A percentile compares a stretch with the other conserved stretches of the same genome.
Evolutionary conservation across 1,140 invertebrate genomes (phyloP).

Genomic region (Drosophila sucinea): DNA sequence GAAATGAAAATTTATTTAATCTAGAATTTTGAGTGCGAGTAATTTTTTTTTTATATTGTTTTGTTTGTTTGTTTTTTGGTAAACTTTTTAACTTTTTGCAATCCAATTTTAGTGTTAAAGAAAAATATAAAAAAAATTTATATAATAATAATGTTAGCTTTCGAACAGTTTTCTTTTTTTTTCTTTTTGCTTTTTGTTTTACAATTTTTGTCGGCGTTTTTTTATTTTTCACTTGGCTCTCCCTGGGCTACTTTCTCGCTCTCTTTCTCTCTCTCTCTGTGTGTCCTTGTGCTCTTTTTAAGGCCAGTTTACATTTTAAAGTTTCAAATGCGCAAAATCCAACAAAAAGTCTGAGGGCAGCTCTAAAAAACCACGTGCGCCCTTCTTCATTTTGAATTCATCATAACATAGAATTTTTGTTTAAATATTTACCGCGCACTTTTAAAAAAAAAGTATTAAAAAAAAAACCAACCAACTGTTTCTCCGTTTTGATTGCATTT

Average conservation of each 20-base stretch:
- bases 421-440: conserved; percentile 9
- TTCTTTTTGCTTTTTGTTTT: conserved; percentile 42
- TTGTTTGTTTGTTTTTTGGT: conserved; percentile 48
- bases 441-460: background rate
- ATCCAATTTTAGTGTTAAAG: conserved; percentile 18
- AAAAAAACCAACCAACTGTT: background rate
- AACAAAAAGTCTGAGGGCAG: conserved; percentile 40
- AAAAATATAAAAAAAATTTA: conserved; percentile 23
- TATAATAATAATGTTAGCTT: conserved; percentile 20
- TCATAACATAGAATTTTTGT: background rate
- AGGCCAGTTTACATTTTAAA: conserved; percentile 65
- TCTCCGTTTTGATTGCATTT: background rate
- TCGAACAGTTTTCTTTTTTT: conserved; percentile 34
- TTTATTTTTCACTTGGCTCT: conserved; percentile 40
- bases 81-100: conserved; percentile 55
- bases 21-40: background rate
- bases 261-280: conserved; percentile 12
- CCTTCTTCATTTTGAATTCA: conserved; percentile 5
- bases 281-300: background rate
- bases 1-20: conserved; percentile 30
- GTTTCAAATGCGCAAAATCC: conserved; percentile 78
- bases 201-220: conserved; percentile 72
- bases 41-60: conserved; percentile 11
- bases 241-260: conserved; percentile 14
- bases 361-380: conserved; percentile 41